Percentiles rank a stretch among this genome's conserved stretches.
These are phyloP conservation scores for Spisula subtruncata DNA, from an alignment of 2,888 invertebrate species.

Conservation along the genomic window DNA sequence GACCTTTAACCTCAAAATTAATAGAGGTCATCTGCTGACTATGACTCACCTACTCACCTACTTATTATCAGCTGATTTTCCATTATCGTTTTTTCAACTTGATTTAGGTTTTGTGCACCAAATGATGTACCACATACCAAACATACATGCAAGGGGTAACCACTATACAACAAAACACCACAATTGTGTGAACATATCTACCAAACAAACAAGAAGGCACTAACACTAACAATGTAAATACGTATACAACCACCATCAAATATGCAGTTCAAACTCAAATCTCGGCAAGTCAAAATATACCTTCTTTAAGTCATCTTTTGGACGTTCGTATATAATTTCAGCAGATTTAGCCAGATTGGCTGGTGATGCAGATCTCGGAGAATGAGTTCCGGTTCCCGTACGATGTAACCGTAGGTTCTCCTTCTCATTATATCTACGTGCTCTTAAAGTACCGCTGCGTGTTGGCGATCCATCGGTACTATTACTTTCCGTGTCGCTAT, in stretches of 20 bases:
- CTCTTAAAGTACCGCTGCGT: conserved; percentile 44
- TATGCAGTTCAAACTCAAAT: conserved; percentile 51
- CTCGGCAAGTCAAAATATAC: conserved; percentile 41
- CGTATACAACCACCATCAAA: conserved; percentile 37
- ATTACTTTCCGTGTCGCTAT: conserved; percentile 77
- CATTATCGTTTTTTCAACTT: too few relatives aligned
- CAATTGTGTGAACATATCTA: not conserved
- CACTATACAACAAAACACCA: not conserved
- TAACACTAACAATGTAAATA: not conserved
- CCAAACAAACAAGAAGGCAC: not conserved
- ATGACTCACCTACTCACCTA: too few relatives aligned
- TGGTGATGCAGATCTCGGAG: conserved; percentile 66
- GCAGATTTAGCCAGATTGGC: conserved; percentile 77
- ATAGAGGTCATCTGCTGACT: too few relatives aligned
- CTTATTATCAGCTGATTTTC: too few relatives aligned
- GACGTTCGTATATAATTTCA: conserved; percentile 79
- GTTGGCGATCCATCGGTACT: conserved; percentile 77
- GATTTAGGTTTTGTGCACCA: too few relatives aligned
- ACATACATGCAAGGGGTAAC: not conserved
- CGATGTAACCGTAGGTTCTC: conserved; percentile 63
- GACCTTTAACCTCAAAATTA: too few relatives aligned
- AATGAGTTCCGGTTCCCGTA: conserved; percentile 61
- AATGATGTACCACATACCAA: not conserved
- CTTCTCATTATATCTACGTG: conserved; percentile 52
- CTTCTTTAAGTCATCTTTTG: conserved; percentile 72